Evolutionary conservation across 2,797 vertebrate genomes (phyloP), one percentile per base, ranked within the genome.

Genomic region (Percopsis omiscomaycus): DNA sequence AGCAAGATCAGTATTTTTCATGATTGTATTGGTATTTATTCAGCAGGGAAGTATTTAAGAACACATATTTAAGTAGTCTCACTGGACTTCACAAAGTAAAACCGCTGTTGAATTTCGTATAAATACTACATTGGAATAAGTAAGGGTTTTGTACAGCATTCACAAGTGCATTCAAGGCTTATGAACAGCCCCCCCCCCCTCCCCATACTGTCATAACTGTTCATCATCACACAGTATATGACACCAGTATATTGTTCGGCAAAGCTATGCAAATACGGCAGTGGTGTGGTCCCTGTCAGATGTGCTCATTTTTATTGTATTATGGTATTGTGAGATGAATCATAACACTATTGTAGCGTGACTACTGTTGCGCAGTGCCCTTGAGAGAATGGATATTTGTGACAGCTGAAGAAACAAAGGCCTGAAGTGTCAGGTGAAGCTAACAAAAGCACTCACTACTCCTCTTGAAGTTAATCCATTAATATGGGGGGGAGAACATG

Each of bases 151-250:
- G 27, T 63, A 63, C 47, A 59, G 63, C 82, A 81, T 76, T 81
- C 75, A 71, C 37, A 75, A 74, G 70, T 79, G 69, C 81, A 74
- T 86, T 86, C n/a, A 78, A 66, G 81, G 89, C 79, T 88, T 84
- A 85, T 76, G 68, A 86, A 84, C 88, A 92, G 86, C 88, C 92
- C 91, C 92, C 90, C 91, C 84, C 85, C 87, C 89, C 80, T 84
- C 28, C 46, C 80, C 84, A 88, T 73, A 42, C 37, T 42, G 37
- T 10, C 37, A 42, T 42, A 42, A 42, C 37, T 42, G 37, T 42
- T 42, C 0, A 3, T 42, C 37, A 67, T 56, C 75, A 71, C 70
- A 80, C 71, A 86, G 82, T 91, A 91, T 91, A 88, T 89, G 83
- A 82, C 88, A 88, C 71, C 89, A 79, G 52, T 84, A 78, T 83